These are phyloP conservation scores for Nineta flava DNA, from an alignment of 2,888 invertebrate genomes.

Conservation along the genomic window DNA sequence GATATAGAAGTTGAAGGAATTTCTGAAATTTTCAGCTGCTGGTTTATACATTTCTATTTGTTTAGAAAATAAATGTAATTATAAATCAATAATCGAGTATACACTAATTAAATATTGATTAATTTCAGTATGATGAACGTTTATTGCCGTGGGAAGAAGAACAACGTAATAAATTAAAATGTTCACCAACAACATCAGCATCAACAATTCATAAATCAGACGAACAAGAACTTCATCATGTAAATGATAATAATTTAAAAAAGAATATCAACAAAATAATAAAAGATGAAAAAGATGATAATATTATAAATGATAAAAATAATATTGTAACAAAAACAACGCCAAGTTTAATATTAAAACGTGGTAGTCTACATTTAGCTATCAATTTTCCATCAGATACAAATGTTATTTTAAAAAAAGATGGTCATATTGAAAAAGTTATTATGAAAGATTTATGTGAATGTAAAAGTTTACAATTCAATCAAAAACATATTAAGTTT, in stretches of 20 bases:
- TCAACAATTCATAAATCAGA: neutral
- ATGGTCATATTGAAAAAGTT: conserved; percentile 19
- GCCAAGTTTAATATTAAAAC: conserved; percentile 21
- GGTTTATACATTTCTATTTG: too few relatives aligned
- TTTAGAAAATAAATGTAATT: too few relatives aligned
- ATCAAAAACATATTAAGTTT: neutral
- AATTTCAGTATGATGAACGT: conserved; percentile 2
- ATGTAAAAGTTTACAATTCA: conserved; percentile 10
- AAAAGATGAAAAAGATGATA: neutral
- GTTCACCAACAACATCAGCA: neutral
- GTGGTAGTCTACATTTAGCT: conserved; percentile 23
- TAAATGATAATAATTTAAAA: neutral
- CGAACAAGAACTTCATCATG: neutral
- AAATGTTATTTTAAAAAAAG: conserved; percentile 19
- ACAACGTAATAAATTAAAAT: neutral
- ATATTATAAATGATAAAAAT: neutral
- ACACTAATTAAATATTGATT: too few relatives aligned
- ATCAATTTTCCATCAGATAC: conserved; percentile 27
- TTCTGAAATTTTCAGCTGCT: too few relatives aligned
- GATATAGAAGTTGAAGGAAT: too few relatives aligned
- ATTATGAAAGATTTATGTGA: conserved; percentile 15
- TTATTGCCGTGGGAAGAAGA: conserved; percentile 6
- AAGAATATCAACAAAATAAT: neutral
- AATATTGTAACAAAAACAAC: conserved; percentile 11
- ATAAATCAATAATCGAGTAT: too few relatives aligned